Evolutionary conservation across 2,888 invertebrate species (phyloP), one percentile per base, ranked within the genome.

Genomic region (Hypselothyrea guttata): DNA sequence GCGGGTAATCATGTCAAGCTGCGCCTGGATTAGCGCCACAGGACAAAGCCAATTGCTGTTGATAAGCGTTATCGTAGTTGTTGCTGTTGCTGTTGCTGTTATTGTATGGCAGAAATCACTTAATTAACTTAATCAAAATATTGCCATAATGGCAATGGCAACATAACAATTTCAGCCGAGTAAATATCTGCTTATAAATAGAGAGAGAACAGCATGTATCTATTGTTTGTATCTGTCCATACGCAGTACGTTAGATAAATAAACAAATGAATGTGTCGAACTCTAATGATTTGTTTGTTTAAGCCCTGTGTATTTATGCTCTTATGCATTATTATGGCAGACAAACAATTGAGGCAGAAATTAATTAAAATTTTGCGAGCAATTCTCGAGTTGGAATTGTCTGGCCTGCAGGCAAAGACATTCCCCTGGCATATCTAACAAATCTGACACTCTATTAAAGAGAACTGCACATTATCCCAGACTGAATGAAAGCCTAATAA

Each of bases 121-220:
- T 82, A 85, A 82, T 82, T 82, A 82, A 85, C 63, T 83, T 82
- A 84, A 82, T 82, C 82, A 85, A 85, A 85, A 84, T 84, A 77
- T 79, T 72, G 77, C 77, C 41, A 83, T 84, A 70, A 84, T 30
- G 69, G 41, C 64, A 45, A 38, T 74, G 48, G 51, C 45, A 22
- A 22, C 22, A 22, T 22, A n/a, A n/a, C n/a, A n/a, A n/a, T n/a
- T n/a, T n/a, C n/a, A n/a, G n/a, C n/a, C n/a, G 44, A 37, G 40
- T 54, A 52, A 37, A 54, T 49, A 13, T 54, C 34, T 42, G 35
- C 27, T 15, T 31, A 44, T 8, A n/a, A 44, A 38, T 44, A 28
- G 37, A 12, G 57, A 38, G 40, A 28, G 37, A 12, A 53, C 70
- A 58, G 49, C 59, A 59, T 74, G 59, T 74, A 28, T 45, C 53